Evolutionary conservation across 1,140 invertebrate species (phyloP).

Genomic region (Parapsyche elsis): DNA sequence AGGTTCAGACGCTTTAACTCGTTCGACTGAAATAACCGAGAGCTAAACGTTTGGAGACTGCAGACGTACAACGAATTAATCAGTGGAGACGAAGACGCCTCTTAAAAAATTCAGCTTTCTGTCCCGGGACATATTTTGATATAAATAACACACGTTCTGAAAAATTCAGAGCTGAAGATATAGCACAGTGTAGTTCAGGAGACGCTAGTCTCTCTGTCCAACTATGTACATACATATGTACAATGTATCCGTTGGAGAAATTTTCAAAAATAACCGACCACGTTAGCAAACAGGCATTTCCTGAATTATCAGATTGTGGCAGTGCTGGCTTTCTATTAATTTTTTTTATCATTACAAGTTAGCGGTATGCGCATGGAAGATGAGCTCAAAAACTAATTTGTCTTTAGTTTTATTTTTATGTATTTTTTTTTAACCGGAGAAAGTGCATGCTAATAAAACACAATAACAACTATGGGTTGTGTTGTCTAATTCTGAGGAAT

Average conservation of each 20-base stretch:
- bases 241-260: too few relatives aligned
- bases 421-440: neutral
- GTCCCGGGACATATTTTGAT: too few relatives aligned
- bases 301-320: neutral
- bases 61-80: conserved; percentile 8
- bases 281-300: neutral
- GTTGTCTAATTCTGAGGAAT: too few relatives aligned
- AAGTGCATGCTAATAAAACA: neutral
- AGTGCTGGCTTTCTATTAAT: too few relatives aligned
- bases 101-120: too few relatives aligned
- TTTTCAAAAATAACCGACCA: too few relatives aligned
- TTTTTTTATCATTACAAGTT: too few relatives aligned
- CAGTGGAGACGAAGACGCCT: neutral
- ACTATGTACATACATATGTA: too few relatives aligned
- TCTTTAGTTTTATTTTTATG: neutral
- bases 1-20: neutral
- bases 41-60: neutral
- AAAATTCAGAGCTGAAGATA: neutral
- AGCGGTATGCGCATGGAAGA: neutral
- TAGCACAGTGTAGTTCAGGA: too few relatives aligned
- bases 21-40: conserved; percentile 8
- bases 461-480: neutral
- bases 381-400: neutral
- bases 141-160: neutral
- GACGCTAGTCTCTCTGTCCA: too few relatives aligned